Evolutionary conservation across 2,113 vertebrate genomes (phyloP).

Genomic region (Blennius ocellaris): DNA sequence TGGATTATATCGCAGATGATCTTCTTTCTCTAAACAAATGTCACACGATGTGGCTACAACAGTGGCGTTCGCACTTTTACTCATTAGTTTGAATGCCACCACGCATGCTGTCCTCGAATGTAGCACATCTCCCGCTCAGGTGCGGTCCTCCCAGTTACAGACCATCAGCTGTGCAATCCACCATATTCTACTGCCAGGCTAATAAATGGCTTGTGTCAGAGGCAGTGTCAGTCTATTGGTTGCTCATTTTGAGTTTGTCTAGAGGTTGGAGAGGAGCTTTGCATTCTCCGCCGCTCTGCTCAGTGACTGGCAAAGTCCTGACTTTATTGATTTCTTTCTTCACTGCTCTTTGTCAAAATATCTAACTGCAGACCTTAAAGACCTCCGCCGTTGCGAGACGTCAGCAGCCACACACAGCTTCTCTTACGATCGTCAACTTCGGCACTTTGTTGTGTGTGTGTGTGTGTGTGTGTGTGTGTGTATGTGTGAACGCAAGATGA

Average conservation of each 20-base stretch:
- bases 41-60: not conserved
- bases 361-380: conserved; percentile 93
- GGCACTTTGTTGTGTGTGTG: conserved; percentile 72
- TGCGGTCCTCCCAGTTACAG: conserved; percentile 76
- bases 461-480: conserved; percentile 24
- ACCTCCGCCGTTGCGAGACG: conserved; percentile 89
- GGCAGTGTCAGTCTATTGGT: conserved; percentile 93
- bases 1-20: conserved; percentile 37
- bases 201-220: conserved; percentile 97
- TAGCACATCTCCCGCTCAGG: conserved; percentile 57
- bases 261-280: conserved; percentile 77
- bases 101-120: conserved; percentile 17
- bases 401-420: conserved; percentile 73
- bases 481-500: conserved; percentile 76
- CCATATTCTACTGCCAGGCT: conserved; percentile 82
- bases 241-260: conserved; percentile 95
- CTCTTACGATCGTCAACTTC: conserved; percentile 52
- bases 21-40: conserved; percentile 33
- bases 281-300: conserved; percentile 72
- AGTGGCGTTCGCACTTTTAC: conserved; percentile 29
- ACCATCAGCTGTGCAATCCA: conserved; percentile 78
- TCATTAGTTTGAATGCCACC: conserved; percentile 19
- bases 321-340: conserved; percentile 98
- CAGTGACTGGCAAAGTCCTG: conserved; percentile 79
- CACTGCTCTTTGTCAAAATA: conserved; percentile 99